Conservation (phyloP, 2,888 invertebrate genomes). For the Dimorphilus gyrociliatus region DNA sequence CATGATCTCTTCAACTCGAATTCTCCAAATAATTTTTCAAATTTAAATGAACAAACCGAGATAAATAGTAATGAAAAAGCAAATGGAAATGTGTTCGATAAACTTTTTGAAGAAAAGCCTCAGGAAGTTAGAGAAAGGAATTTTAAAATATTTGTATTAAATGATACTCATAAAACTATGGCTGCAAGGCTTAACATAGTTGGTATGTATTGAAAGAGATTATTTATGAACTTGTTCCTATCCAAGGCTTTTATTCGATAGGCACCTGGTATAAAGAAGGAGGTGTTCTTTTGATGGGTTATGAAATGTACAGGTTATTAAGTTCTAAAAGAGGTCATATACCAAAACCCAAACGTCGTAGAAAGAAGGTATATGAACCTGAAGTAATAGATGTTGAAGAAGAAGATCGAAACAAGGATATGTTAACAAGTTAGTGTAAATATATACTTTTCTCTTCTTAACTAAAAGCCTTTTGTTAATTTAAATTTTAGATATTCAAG, state of each 20-base stretch:
- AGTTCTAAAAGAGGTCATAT: too few relatives aligned
- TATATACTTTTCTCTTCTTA: neutral
- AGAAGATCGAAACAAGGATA: conserved; percentile 33
- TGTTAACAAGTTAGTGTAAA: conserved; percentile 19
- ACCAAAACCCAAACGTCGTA: too few relatives aligned
- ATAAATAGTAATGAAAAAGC: too few relatives aligned
- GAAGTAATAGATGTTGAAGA: conserved; percentile 40
- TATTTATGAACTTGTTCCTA: conserved; percentile 1
- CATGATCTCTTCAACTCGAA: too few relatives aligned
- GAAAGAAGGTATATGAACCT: conserved; percentile 11
- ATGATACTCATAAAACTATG: conserved; percentile 82
- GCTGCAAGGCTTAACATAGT: conserved; percentile 55
- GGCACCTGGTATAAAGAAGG: conserved; percentile 69
- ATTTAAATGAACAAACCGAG: too few relatives aligned
- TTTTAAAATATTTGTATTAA: conserved; percentile 73
- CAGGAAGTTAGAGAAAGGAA: conserved; percentile 59
- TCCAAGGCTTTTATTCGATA: conserved; percentile 21
- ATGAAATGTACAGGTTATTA: conserved; percentile 81
- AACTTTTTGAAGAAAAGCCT: too few relatives aligned
- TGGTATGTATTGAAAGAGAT: conserved; percentile 41
- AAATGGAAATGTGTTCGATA: too few relatives aligned
- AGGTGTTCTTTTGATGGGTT: conserved; percentile 87
- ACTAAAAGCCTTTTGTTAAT: neutral
- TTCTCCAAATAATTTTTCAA: too few relatives aligned
- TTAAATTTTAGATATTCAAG: conserved; percentile 22